Evolutionary conservation across 2,888 invertebrate species (phyloP).

Genomic region (Urechis unicinctus): DNA sequence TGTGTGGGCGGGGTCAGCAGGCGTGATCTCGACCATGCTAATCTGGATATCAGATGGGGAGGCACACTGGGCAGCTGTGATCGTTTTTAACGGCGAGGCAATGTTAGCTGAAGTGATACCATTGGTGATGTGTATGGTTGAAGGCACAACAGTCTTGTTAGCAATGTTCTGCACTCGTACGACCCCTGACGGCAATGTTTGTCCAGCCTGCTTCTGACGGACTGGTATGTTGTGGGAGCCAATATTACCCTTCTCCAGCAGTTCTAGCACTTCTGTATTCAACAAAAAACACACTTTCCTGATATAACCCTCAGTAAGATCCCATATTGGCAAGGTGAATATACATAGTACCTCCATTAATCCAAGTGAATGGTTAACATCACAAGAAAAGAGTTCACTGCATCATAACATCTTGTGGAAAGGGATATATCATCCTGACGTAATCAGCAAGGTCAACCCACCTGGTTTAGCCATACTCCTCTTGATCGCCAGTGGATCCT

Average conservation of each 20-base stretch:
- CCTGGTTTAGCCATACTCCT: constrained; percentile 92
- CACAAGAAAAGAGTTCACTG: background rate
- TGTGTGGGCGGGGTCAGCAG: too few species aligned
- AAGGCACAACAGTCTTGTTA: background rate
- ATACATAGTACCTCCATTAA: too few species aligned
- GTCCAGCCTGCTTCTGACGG: too few species aligned
- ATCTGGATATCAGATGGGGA: background rate
- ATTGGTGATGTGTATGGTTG: background rate
- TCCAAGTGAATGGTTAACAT: background rate
- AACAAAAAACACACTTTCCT: background rate
- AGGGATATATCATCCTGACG: background rate
- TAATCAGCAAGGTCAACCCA: constrained; percentile 36
- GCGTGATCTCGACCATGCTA: background rate
- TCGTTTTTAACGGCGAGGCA: background rate
- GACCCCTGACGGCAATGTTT: too few species aligned
- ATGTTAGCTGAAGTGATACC: background rate
- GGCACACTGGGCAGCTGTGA: too few species aligned
- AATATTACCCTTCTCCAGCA: constrained; percentile 40
- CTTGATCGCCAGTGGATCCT: constrained; percentile 85
- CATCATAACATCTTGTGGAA: background rate
- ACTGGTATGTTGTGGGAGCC: background rate
- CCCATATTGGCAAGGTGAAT: too few species aligned
- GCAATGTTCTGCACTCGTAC: background rate
- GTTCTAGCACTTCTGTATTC: constrained; percentile 36
- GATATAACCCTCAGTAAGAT: background rate